Conservation (phyloP, 2,113 vertebrate genomes). For the Nyctereutes procyonoides region DNA sequence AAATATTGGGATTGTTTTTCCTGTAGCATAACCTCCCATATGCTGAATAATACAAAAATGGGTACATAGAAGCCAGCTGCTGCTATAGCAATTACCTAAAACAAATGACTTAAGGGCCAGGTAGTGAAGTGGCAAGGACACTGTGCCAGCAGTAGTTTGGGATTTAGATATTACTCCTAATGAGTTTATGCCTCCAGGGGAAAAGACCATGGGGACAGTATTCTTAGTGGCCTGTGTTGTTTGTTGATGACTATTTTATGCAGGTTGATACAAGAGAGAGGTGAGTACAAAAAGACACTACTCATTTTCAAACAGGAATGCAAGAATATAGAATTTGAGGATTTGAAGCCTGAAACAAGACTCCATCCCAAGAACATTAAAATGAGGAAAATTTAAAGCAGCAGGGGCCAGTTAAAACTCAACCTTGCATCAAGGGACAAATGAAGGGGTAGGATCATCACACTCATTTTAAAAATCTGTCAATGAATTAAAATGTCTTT, state of each 20-base stretch:
- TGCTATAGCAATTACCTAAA: background rate
- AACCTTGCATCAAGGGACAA: background rate
- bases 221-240: background rate
- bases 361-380: background rate
- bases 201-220: background rate
- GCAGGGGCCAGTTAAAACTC: background rate
- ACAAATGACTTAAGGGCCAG: background rate
- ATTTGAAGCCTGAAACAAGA: background rate
- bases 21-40: background rate
- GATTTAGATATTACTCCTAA: background rate
- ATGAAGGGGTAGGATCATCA: background rate
- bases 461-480: background rate
- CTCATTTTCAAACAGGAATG: slow-evolving; percentile 22
- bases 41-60: background rate
- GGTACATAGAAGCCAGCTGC: too few species aligned
- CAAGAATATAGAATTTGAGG: background rate
- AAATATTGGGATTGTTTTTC: background rate
- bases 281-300: background rate
- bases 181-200: background rate
- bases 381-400: background rate
- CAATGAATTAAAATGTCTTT: background rate
- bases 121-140: background rate
- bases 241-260: background rate
- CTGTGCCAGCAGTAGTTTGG: background rate
- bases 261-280: background rate